Base-by-base conservation (phyloP, 2,888 invertebrate species). In the Erebia epiphron region DNA sequence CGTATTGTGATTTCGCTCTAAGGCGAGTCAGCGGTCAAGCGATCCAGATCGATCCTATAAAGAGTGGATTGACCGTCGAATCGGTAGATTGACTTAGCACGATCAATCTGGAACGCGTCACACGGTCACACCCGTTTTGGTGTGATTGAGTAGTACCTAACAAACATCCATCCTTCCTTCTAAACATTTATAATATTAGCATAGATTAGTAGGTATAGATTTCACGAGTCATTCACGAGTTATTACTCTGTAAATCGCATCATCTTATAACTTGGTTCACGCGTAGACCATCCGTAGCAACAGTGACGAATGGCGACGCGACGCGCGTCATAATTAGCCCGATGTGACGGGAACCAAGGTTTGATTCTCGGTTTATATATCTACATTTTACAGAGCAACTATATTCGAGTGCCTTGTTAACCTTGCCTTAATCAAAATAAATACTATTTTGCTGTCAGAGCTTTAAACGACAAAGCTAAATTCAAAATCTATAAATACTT, bases 221-320 rank as follows among this genome's bases (percentile, higher is more conserved):
- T n/a, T n/a, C 35, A 35, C 35, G 35, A 35, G 7, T 35, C 7
- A 35, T 35, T 35, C 35, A 35, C 35, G 35, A 35, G 35, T 35
- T 35, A 35, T 35, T 7, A 35, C 5, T 35, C 35, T 18, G 2
- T 8, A 1, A 35, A 67, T 49, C 58, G 58, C 67, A 35, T 26
- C n/a, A 46, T 54, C 46, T 46, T 56, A 61, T 61, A 68, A 46
- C 62, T 62, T 43, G n/a, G 21, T 13, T 16, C 61, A 61, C 46
- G 8, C 8, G 16, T 11, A 54, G 11, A 56, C 11, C 54, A 65
- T 43, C 56, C 54, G 46, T 70, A 66, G 70, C 66, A 70, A 67
- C 70, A 66, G 70, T 70, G 70, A 70, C 70, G 66, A 66, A 61
- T 54, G 66, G 62, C 61, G 65, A 62, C 66, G 70, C 71, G 46